Base-by-base conservation (phyloP, 2,113 vertebrate genomes). In the Struthidea cinerea region DNA sequence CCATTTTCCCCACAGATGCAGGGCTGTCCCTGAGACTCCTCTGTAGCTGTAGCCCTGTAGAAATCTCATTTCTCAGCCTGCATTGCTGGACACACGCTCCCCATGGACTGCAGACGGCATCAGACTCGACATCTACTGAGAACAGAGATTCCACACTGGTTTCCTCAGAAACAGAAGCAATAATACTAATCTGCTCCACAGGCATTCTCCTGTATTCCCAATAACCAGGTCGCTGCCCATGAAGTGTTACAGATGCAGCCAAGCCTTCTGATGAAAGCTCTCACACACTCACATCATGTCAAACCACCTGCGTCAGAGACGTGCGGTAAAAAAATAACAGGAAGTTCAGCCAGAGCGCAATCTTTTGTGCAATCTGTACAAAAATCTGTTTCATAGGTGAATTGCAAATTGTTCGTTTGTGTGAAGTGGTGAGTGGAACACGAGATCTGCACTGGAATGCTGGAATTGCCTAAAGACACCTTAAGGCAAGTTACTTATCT, bases 81-180 rank as follows among this genome's bases (percentile, higher is more conserved):
- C 56, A n/a, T 4, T 64, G 85, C 71, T 60, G 57, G 56, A 69
- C 68, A 60, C 64, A 46, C 4, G 22, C 83, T 92, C 57, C 80
- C 93, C 86, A 44, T 5, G 28, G 86, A 55, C 56, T 1, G 4
- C 68, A 75, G 88, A 42, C 55, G 1, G 64, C 30, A 4, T 44
- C 90, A 80, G 32, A 35, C 87, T 85, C 46, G 16, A n/a, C 55
- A 23, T 59, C 52, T 23, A 33, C 68, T 33, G 82, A n/a, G 71
- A 84, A 37, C 39, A 33, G 30, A 73, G 70, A 95, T 96, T 94
- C 93, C 85, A 0, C 28, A 0, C 9, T 41, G 56, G 95, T 97
- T 81, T 94, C 96, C 95, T 64, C 90, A 89, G 96, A 56, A 95
- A 96, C 94, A 88, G 83, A 80, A 80, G 90, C 81, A 84, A 3